Evolutionary conservation across 1,140 invertebrate species (phyloP).

Genomic region (Drosophila mayri): DNA sequence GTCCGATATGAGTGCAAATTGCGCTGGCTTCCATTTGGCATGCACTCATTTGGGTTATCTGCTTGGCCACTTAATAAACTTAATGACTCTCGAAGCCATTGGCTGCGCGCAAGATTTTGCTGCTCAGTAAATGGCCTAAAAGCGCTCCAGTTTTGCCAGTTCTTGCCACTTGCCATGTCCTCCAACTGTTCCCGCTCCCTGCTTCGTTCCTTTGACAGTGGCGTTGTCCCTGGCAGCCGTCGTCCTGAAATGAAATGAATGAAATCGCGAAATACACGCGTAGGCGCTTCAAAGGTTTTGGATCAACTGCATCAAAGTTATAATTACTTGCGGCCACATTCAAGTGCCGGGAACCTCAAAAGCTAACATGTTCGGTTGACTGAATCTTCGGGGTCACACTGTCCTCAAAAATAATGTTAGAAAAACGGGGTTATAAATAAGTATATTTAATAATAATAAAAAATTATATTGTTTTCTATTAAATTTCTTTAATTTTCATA

Average conservation of each 20-base stretch:
- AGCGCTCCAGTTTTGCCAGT: constrained; percentile 29
- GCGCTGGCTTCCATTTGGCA: constrained; percentile 71
- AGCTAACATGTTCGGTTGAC: constrained; percentile 6
- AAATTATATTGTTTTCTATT: no score
- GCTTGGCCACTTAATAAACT: constrained; percentile 75
- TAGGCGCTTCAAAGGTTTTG: constrained; percentile 45
- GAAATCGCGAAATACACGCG: constrained; percentile 27
- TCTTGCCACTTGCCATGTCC: constrained; percentile 9
- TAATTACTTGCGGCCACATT: constrained; percentile 61
- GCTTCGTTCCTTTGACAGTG: constrained; percentile 24
- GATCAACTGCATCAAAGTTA: constrained; percentile 65
- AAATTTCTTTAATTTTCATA: no score
- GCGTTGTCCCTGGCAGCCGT: constrained; percentile 38
- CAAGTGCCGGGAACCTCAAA: constrained; percentile 3
- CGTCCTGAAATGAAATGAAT: constrained; percentile 14
- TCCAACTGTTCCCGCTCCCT: neutral
- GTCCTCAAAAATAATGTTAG: neutral
- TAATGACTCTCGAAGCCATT: constrained; percentile 74
- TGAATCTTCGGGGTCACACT: constrained; percentile 3
- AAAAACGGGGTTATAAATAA: neutral
- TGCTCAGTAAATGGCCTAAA: constrained; percentile 58
- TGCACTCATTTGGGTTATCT: constrained; percentile 79
- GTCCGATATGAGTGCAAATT: constrained; percentile 63
- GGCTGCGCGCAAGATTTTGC: constrained; percentile 49
- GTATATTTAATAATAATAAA: neutral